phyloP scores from a whole-genome alignment of 2,113 vertebrate species.

The Sporophila hypoxantha region DNA sequence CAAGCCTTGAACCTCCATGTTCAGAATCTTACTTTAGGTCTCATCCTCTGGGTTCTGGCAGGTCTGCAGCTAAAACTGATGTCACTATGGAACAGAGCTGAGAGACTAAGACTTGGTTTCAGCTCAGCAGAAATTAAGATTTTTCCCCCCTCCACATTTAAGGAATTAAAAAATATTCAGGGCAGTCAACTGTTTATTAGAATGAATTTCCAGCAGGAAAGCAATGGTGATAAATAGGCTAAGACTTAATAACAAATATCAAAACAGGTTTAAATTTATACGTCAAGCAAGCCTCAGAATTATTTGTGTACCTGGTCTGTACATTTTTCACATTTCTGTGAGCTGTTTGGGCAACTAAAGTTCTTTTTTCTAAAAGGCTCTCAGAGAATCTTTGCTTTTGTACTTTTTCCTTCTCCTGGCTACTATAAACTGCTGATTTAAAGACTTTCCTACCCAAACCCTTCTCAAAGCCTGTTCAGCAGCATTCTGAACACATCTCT shows the following conservation, averaged over 20 bases:
- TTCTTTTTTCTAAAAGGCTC: background rate
- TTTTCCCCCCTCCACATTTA: too few relatives aligned
- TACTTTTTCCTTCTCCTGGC: background rate
- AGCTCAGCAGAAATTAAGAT: background rate
- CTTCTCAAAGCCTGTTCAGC: background rate
- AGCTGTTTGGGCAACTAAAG: background rate
- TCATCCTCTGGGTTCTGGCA: background rate
- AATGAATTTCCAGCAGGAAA: background rate
- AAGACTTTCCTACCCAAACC: background rate
- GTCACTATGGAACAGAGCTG: background rate
- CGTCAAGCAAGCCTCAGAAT: background rate
- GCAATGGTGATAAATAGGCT: background rate
- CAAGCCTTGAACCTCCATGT: background rate
- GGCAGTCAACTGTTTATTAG: background rate
- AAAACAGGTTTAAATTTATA: background rate
- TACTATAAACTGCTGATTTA: background rate
- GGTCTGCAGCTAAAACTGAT: background rate
- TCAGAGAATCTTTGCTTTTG: background rate
- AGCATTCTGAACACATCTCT: background rate
- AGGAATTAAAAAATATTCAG: background rate
- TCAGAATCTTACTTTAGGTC: background rate
- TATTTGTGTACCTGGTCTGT: background rate
- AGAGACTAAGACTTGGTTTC: background rate
- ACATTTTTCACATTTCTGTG: background rate
- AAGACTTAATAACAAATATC: background rate